Evolutionary conservation across 2,888 invertebrate species (phyloP).

Genomic region (Trichogramma evanescens): DNA sequence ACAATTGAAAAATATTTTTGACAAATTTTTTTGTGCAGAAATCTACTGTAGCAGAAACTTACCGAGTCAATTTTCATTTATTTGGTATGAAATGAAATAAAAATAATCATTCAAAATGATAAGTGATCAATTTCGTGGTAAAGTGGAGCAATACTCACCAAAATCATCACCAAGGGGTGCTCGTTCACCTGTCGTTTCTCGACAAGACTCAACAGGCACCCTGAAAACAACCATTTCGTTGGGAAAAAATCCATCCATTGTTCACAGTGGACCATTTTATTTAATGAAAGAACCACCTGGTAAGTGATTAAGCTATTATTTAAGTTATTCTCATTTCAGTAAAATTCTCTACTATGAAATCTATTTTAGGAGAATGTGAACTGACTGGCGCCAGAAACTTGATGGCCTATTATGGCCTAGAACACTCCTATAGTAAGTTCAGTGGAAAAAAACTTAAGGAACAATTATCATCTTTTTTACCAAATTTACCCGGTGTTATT

Average conservation of each 20-base stretch:
- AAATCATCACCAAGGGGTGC: conserved; percentile 91
- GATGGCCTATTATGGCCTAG: conserved; percentile 92
- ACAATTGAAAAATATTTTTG: too few relatives aligned
- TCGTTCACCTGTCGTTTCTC: conserved; percentile 89
- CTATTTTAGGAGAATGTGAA: conserved; percentile 72
- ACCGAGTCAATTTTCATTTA: neutral
- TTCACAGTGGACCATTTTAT: conserved; percentile 96
- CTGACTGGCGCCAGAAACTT: conserved; percentile 94
- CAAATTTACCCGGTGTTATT: conserved; percentile 89
- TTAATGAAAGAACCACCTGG: conserved; percentile 95
- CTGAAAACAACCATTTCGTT: conserved; percentile 95
- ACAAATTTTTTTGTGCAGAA: too few relatives aligned
- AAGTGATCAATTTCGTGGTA: conserved; percentile 80
- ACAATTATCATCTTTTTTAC: conserved; percentile 89
- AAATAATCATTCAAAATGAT: conserved; percentile 54
- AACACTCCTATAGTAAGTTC: conserved; percentile 96
- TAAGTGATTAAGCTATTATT: conserved; percentile 38
- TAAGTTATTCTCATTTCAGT: neutral
- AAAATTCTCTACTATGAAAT: conserved; percentile 10
- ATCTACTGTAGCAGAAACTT: too few relatives aligned
- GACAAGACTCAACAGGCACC: conserved; percentile 95
- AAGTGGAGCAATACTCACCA: conserved; percentile 90
- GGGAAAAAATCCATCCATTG: conserved; percentile 94
- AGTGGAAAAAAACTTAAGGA: conserved; percentile 94
- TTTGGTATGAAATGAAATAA: conserved; percentile 20